These are phyloP conservation scores for Willisornis vidua DNA, from an alignment of 2,113 vertebrate species.

Conservation along the genomic window DNA sequence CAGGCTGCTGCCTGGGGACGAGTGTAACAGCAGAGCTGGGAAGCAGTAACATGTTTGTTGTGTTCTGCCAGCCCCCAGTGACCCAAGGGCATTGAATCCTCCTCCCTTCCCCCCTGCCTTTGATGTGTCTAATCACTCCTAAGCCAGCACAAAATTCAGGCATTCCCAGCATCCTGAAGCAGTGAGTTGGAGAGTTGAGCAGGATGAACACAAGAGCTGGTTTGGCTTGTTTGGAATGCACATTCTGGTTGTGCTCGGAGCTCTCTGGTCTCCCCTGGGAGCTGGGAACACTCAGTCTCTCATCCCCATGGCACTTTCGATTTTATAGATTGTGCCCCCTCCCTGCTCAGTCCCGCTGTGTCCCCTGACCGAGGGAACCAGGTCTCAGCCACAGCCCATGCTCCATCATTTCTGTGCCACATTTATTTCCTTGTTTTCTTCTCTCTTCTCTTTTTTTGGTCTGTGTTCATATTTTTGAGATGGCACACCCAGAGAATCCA, in stretches of 20 bases:
- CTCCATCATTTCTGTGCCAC: neutral
- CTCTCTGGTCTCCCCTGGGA: neutral
- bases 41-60: neutral
- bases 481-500: neutral
- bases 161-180: neutral
- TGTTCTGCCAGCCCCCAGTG: neutral
- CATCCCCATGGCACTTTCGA: rapidly evolving
- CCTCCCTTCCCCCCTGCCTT: neutral
- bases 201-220: neutral
- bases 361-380: neutral
- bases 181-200: neutral
- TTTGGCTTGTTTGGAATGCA: neutral
- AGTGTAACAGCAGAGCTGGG: neutral
- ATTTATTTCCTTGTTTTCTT: neutral
- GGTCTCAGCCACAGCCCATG: neutral
- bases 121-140: neutral
- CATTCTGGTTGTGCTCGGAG: neutral
- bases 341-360: neutral
- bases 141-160: neutral
- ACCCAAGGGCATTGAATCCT: neutral
- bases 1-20: neutral
- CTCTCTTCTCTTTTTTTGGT: neutral
- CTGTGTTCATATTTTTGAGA: neutral
- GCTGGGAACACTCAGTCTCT: neutral
- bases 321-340: neutral